Conservation (phyloP, 2,113 vertebrate genomes). For the Sula dactylatra region DNA sequence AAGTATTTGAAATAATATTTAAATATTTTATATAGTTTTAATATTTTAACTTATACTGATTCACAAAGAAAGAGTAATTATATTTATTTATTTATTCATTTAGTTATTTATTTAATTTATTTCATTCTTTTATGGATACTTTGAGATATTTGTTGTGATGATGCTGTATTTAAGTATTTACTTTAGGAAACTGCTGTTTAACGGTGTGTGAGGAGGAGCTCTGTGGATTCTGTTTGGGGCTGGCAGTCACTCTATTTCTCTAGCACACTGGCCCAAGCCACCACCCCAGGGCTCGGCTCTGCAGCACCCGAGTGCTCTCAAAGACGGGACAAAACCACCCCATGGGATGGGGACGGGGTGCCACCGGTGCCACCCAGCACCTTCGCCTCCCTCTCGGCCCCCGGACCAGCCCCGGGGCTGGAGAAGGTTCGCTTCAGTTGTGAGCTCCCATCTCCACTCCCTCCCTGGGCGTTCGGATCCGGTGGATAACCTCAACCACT, state of each 20-base stretch:
- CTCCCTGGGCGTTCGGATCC: rapidly evolving
- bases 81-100: not conserved
- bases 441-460: not conserved
- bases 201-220: not conserved
- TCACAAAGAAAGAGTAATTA: not conserved
- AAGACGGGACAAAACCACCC: not conserved
- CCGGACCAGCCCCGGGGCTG: not conserved
- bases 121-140: not conserved
- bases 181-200: not conserved
- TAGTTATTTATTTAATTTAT: not conserved
- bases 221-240: not conserved
- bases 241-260: not conserved
- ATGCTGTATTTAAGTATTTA: not conserved
- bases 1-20: not conserved
- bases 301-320: not conserved
- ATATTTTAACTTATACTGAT: not conserved
- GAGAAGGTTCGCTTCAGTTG: not conserved
- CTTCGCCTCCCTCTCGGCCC: not conserved
- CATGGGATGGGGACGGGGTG: rapidly evolving
- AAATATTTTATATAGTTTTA: not conserved
- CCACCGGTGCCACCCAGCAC: not conserved
- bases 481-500: not conserved
- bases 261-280: not conserved
- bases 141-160: not conserved
- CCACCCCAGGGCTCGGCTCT: not conserved